A percentile compares a stretch with the other conserved stretches of the same genome.
phyloP scores from a whole-genome alignment of 2,113 vertebrate species.

The Varanus komodoensis region DNA sequence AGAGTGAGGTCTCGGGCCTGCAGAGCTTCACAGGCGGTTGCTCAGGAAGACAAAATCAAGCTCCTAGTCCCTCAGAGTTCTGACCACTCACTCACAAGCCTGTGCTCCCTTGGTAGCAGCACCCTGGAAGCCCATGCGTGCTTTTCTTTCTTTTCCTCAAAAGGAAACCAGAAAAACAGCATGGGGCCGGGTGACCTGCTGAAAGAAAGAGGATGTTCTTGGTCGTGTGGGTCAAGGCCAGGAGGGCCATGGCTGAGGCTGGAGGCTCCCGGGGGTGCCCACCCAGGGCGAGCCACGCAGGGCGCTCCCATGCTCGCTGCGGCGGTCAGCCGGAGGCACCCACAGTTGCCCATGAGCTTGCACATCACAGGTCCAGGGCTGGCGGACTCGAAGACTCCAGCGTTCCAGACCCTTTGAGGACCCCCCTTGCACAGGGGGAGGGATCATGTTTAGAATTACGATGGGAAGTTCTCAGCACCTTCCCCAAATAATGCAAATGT shows the following conservation, averaged over 20 bases:
- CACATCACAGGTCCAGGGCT: background rate
- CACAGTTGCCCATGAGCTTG: background rate
- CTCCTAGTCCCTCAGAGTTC: background rate
- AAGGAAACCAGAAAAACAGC: rapidly evolving
- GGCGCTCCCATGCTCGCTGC: no score
- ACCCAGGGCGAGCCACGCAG: background rate
- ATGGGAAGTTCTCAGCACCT: background rate
- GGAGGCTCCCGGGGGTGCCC: constrained; percentile 14
- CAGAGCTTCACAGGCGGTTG: no score
- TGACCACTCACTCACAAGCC: rapidly evolving
- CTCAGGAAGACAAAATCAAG: no score
- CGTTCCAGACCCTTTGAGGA: background rate
- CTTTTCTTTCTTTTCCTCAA: rapidly evolving
- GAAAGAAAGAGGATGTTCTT: background rate
- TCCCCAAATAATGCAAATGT: background rate
- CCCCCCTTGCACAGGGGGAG: no score
- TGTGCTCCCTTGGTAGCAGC: background rate
- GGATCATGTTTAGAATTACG: background rate
- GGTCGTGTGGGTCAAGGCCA: rapidly evolving
- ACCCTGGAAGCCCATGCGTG: no score
- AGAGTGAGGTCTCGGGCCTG: no score
- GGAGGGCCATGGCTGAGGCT: rapidly evolving
- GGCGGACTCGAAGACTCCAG: background rate
- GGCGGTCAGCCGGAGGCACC: background rate
- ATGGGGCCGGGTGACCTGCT: background rate